Conservation (phyloP, 2,888 invertebrate species). For the Galeopsomyia nigrocyanea region DNA sequence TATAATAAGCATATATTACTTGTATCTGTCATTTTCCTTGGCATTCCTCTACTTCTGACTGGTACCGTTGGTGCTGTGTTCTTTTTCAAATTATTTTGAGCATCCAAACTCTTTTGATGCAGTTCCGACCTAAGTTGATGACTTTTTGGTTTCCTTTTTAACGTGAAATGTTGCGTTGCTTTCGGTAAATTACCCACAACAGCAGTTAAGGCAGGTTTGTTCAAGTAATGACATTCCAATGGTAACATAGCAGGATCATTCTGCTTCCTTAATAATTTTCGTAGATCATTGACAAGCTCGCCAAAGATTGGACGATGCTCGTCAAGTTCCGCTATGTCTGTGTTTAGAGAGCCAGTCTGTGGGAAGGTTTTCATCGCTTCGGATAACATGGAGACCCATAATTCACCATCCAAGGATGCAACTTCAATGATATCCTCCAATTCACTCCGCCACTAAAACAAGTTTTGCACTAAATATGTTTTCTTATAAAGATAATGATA, state of each 20-base stretch:
- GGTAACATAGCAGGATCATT: slow-evolving; percentile 90
- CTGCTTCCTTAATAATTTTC: slow-evolving; percentile 86
- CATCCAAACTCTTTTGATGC: slow-evolving; percentile 91
- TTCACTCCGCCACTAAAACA: slow-evolving; percentile 88
- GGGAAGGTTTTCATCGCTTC: slow-evolving; percentile 96
- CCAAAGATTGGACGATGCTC: slow-evolving; percentile 91
- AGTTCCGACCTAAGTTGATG: slow-evolving; percentile 90
- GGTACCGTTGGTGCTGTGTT: slow-evolving; percentile 88
- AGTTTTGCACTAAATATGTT: too few species aligned
- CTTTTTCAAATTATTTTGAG: slow-evolving; percentile 89
- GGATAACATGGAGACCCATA: slow-evolving; percentile 97
- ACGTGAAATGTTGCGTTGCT: slow-evolving; percentile 90
- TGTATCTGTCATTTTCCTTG: slow-evolving; percentile 96
- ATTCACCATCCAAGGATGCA: slow-evolving; percentile 91
- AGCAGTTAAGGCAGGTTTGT: slow-evolving; percentile 90
- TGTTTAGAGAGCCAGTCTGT: slow-evolving; percentile 88
- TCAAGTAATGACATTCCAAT: slow-evolving; percentile 95
- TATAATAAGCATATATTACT: slow-evolving; percentile 72
- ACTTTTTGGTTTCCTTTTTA: slow-evolving; percentile 95
- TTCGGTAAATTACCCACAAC: slow-evolving; percentile 88
- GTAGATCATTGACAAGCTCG: slow-evolving; percentile 88
- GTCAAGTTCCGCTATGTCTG: slow-evolving; percentile 89
- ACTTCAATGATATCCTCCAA: slow-evolving; percentile 95
- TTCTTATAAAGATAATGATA: too few species aligned
- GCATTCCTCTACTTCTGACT: slow-evolving; percentile 77